Conservation (phyloP, 2,888 invertebrate species). For the Halictus quadricinctus region DNA sequence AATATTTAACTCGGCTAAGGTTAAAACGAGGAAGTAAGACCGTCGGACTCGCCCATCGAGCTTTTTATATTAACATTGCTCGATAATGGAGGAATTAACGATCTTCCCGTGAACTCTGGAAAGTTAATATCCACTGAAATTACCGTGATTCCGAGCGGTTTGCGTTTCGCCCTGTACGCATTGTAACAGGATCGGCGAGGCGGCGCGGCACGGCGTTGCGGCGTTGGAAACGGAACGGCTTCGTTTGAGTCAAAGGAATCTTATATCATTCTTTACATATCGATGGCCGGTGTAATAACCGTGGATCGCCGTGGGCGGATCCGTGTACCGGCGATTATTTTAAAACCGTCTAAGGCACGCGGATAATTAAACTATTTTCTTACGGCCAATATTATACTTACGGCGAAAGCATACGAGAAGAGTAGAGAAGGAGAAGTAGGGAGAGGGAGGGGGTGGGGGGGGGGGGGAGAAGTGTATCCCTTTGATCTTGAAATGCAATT, state of each 20-base stretch:
- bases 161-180: neutral
- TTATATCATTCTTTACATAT: constrained; percentile 45
- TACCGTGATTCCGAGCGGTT: neutral
- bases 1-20: neutral
- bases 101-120: neutral
- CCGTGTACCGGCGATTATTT: constrained; percentile 31
- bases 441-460: neutral
- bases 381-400: constrained; percentile 47
- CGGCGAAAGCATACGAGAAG: constrained; percentile 20
- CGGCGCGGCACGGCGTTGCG: neutral
- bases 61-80: neutral
- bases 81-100: neutral
- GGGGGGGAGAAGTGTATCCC: neutral
- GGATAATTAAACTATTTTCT: constrained; percentile 58
- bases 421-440: neutral
- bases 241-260: constrained; percentile 48
- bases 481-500: constrained; percentile 59
- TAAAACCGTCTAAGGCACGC: constrained; percentile 10
- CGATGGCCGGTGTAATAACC: constrained; percentile 27
- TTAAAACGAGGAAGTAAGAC: neutral
- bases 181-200: constrained; percentile 2
- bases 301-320: neutral
- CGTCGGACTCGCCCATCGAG: neutral
- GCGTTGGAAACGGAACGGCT: neutral
- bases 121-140: neutral